Base-by-base conservation (phyloP, 2,797 vertebrate species). In the Cirrhinus mrigala region DNA sequence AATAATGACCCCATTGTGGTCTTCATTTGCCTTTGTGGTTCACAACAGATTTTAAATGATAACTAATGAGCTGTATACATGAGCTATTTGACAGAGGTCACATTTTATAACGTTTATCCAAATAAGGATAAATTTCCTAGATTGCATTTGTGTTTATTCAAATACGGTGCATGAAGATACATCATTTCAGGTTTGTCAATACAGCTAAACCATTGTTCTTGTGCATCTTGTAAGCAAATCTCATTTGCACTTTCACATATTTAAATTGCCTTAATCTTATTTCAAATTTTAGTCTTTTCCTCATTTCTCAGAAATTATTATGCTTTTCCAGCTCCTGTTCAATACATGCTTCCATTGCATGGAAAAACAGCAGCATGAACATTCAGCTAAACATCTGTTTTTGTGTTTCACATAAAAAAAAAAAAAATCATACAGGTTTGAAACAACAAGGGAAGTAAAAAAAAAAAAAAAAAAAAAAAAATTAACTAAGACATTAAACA, bases 1-100 rank as follows among this genome's bases (percentile, higher is more conserved):
- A 68, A 69, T 46, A 78, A 70, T 70, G 83, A 84, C 62, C 62
- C 24, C 74, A 48, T 52, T n/a, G 29, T 12, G 56, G 22, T 44
- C 48, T 77, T 54, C 10, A 54, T 22, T 52, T 11, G 70, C 44
- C 54, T 22, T 12, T 0, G 40, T 22, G 44, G 20, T 54, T 54
- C 20, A 40, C 48, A 44, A 14, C 20, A 33, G 46, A 33, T 68
- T 76, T 56, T 10, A 76, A 10, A 20, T 64, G 7, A 22, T 66
- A 44, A 33, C 2, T 62, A 74, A 64, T 75, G 27, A 64, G 68
- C 40, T 46, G 9, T 46, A 11, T 46, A 2, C 10, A 44, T 5
- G 4, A 44, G 44, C 44, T 37, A 37, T 37, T 4, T 37, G 33
- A 37, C 37, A 27, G 3, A 46, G 8, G 33, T 69, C 33, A 69